phyloP scores from a whole-genome alignment of 2,113 vertebrate species.

The Tenebrosternarchus preto region DNA sequence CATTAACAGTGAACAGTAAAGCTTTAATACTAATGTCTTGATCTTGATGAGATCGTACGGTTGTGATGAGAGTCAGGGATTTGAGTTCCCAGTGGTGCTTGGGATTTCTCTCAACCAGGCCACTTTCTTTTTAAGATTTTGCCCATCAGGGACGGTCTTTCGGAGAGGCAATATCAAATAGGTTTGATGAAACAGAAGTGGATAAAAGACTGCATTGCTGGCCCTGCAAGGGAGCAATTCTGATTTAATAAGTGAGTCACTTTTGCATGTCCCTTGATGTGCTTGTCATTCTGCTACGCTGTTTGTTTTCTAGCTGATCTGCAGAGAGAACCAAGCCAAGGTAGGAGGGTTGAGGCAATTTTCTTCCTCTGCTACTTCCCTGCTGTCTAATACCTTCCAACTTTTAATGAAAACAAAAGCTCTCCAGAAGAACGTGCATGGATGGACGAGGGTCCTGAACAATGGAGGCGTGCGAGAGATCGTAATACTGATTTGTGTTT shows the following conservation, averaged over 20 bases:
- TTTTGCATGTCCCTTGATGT: not conserved
- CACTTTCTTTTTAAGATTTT: not conserved
- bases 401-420: not conserved
- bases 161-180: not conserved
- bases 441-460: conserved; percentile 10
- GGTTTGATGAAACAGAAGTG: not conserved
- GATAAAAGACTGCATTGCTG: not conserved
- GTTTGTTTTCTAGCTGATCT: conserved; percentile 13
- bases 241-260: not conserved
- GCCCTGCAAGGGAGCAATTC: not conserved
- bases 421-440: not conserved
- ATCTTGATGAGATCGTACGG: no score
- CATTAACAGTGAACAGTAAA: no score
- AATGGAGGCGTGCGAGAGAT: no score
- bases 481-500: no score
- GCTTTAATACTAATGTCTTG: no score
- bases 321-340: not conserved
- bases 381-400: not conserved
- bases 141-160: not conserved
- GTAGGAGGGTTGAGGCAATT: not conserved
- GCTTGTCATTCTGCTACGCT: not conserved
- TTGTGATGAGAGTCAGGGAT: no score
- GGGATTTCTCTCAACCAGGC: not conserved
- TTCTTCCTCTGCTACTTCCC: not conserved
- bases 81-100: not conserved